Percentiles rank a stretch among this genome's conserved stretches.
Conservation (phyloP, 1,140 invertebrate genomes). For the Diplogasteroides magnus region DNA sequence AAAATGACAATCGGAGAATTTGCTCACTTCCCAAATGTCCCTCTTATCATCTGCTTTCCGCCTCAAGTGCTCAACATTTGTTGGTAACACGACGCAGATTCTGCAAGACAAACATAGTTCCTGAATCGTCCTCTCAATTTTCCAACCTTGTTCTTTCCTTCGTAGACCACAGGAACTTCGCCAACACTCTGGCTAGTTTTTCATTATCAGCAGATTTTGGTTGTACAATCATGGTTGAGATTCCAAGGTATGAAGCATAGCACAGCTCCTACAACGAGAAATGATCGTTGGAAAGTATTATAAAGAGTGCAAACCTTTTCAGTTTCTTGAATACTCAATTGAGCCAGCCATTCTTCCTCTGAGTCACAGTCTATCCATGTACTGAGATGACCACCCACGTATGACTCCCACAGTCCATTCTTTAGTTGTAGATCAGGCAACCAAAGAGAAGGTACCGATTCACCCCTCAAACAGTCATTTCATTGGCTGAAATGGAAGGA, state of each 20-base stretch:
- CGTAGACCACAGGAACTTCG: slow-evolving; percentile 33
- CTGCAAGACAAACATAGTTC: slow-evolving; percentile 20
- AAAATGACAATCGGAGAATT: too few species aligned
- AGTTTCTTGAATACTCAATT: slow-evolving; percentile 29
- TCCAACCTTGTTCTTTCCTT: slow-evolving; percentile 13
- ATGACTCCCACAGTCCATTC: slow-evolving; percentile 38
- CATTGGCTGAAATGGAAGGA: too few species aligned
- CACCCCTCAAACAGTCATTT: too few species aligned
- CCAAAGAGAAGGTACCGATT: slow-evolving; percentile 20
- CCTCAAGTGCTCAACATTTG: slow-evolving; percentile 3
- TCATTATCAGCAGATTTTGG: too few species aligned
- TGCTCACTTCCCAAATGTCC: slow-evolving; percentile 43
- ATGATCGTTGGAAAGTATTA: background rate
- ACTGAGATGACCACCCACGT: slow-evolving; percentile 38
- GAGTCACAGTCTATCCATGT: slow-evolving; percentile 48
- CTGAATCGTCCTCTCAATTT: too few species aligned
- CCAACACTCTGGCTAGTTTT: slow-evolving; percentile 36
- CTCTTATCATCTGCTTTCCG: slow-evolving; percentile 2
- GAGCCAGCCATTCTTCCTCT: slow-evolving; percentile 28
- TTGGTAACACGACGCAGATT: slow-evolving; percentile 44
- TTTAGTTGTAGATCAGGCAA: slow-evolving; percentile 42
- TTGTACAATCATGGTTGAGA: slow-evolving; percentile 34
- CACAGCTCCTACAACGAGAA: slow-evolving; percentile 36
- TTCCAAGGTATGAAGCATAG: slow-evolving; percentile 39
- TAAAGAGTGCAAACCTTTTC: slow-evolving; percentile 24